Conservation (phyloP, 2,797 vertebrate species). For the Chelonia mydas region DNA sequence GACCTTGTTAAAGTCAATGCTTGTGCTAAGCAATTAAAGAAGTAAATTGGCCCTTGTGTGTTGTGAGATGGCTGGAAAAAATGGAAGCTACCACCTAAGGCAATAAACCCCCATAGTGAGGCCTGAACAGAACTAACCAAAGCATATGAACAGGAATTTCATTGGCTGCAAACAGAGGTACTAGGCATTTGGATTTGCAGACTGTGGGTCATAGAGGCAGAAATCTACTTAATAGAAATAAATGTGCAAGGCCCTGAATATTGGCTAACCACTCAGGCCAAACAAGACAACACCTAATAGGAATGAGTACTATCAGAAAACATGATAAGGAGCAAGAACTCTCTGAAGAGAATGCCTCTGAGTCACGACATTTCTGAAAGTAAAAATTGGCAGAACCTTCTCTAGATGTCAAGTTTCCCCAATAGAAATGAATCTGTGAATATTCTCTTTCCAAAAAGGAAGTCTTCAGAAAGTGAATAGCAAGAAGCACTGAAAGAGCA, state of each 20-base stretch:
- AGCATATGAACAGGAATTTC: background rate
- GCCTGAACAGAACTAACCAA: background rate
- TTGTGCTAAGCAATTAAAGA: background rate
- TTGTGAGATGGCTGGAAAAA: background rate
- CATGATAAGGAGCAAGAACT: background rate
- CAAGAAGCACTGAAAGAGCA: background rate
- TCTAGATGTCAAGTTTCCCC: background rate
- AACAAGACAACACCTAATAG: background rate
- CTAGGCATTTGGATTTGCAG: background rate
- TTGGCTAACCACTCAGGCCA: background rate
- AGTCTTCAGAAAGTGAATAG: background rate
- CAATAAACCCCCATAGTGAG: background rate
- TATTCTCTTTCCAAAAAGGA: background rate
- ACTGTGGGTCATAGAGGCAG: background rate
- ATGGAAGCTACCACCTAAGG: background rate
- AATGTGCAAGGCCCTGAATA: background rate
- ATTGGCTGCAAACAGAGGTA: background rate
- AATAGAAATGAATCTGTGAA: background rate
- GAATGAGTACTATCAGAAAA: background rate
- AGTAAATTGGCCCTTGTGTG: background rate
- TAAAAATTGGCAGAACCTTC: background rate
- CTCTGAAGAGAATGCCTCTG: background rate
- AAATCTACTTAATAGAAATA: background rate
- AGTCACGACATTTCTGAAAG: background rate
- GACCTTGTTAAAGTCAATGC: background rate